phyloP scores from a whole-genome alignment of 2,888 invertebrate genomes.

The Megamerina dolium region DNA sequence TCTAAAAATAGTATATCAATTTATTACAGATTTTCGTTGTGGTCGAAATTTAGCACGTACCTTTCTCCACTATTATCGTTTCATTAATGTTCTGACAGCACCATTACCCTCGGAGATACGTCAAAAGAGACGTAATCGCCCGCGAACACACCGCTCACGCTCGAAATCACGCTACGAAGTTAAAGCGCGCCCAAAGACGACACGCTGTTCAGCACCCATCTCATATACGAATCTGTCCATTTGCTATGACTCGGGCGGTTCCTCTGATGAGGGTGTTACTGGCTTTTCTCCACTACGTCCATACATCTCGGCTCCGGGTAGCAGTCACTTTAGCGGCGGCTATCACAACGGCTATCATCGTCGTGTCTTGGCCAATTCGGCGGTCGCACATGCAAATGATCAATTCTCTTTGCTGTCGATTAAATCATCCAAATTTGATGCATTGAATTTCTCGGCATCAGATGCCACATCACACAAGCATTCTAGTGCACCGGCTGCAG shows the following conservation, averaged over 20 bases:
- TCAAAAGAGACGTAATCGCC: slow-evolving; percentile 41
- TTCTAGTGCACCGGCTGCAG: slow-evolving; percentile 17
- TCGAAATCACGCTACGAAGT: slow-evolving; percentile 48
- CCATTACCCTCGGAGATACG: slow-evolving; percentile 48
- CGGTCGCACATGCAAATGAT: slow-evolving; percentile 29
- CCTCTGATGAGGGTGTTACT: slow-evolving; percentile 49
- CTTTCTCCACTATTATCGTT: slow-evolving; percentile 74
- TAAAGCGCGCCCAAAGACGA: slow-evolving; percentile 50
- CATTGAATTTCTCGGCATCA: slow-evolving; percentile 30
- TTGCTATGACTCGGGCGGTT: slow-evolving; percentile 52
- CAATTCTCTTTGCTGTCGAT: slow-evolving; percentile 42
- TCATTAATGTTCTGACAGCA: slow-evolving; percentile 61
- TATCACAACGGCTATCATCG: slow-evolving; percentile 38
- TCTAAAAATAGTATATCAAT: background rate
- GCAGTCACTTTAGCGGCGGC: slow-evolving; percentile 40
- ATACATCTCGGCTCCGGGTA: slow-evolving; percentile 33
- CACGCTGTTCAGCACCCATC: slow-evolving; percentile 51
- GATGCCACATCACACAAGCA: slow-evolving; percentile 21
- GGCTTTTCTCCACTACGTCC: slow-evolving; percentile 42
- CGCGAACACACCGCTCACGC: slow-evolving; percentile 44
- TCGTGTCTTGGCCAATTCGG: slow-evolving; percentile 23
- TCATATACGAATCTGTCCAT: slow-evolving; percentile 54
- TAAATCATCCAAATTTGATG: slow-evolving; percentile 36
- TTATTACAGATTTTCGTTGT: slow-evolving; percentile 63
- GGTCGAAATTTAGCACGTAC: slow-evolving; percentile 72